Conservation (phyloP, 2,888 invertebrate species). For the Crepidodera aurea region DNA sequence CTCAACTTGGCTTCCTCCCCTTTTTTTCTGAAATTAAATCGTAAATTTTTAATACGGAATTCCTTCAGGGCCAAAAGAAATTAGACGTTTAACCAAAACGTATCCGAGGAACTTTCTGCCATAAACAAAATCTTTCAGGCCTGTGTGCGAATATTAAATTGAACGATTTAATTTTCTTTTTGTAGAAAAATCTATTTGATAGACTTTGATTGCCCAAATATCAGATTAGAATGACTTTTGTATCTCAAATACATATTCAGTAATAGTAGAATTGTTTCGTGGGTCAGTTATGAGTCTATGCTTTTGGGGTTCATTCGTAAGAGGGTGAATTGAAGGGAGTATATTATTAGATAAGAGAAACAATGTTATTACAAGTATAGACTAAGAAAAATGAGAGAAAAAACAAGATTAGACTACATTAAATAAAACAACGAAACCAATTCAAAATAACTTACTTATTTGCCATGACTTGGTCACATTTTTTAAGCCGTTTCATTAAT, state of each 20-base stretch:
- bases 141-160: constrained; percentile 20
- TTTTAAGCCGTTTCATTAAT: constrained; percentile 6
- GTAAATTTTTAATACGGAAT: constrained; percentile 38
- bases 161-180: constrained; percentile 10
- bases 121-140: constrained; percentile 24
- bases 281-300: no score
- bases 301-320: no score
- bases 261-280: no score
- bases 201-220: no score
- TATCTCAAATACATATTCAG: no score
- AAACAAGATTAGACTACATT: background rate
- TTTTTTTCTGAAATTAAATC: constrained; percentile 39
- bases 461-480: constrained; percentile 8
- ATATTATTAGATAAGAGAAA: no score
- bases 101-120: constrained; percentile 17
- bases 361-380: no score
- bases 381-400: no score
- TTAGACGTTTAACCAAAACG: constrained; percentile 27
- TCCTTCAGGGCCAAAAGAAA: constrained; percentile 20
- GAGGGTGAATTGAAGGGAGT: no score
- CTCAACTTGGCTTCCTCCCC: constrained; percentile 34
- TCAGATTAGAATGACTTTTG: no score
- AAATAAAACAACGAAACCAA: background rate
- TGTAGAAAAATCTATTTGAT: no score
- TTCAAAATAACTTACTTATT: constrained; percentile 9